Base-by-base conservation (phyloP, 1,140 invertebrate genomes). In the Drosophila truncata region DNA sequence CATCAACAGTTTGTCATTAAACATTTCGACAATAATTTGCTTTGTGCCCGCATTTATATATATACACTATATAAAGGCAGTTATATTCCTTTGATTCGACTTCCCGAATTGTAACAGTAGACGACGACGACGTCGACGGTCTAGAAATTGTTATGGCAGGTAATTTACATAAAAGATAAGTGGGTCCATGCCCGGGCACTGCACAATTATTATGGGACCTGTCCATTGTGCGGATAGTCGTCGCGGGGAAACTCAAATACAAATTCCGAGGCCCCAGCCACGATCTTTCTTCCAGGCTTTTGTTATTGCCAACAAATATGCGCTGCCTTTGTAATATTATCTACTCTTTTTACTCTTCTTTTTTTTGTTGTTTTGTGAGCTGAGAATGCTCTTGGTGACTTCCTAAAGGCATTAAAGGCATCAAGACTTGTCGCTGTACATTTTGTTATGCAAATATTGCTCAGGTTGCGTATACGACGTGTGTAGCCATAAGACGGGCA, bases 1-100 rank as follows among this genome's bases (percentile, higher is more conserved):
- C 90, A 92, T 92, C 91, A 92, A 91, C 76, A 82, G 91, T 92
- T 91, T 91, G 91, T 91, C 91, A 91, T 91, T 92, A 92, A 84
- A 91, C 69, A 92, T 91, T 92, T 92, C 86, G 91, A 92, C 91
- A 91, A 92, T 91, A 91, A 92, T 90, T 82, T 91, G 75, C 82
- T 50, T 84, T 84, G 78, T 71, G 77, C 82, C 80, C 77, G 81
- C 82, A 70, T 83, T 74, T 80, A 76, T 79, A 69, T 9, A n/a
- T 18, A 42, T 42, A 41, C 35, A 70, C 27, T 44, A 71, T 46
- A 72, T 49, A 70, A 37, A 50, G 44, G 46, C 47, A 59, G 63
- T 20, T 20, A 29, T 79, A 52, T 65, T 54, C 63, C 58, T 74
- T 75, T 84, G 75, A 80, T 84, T 80, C 62, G 65, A 73, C 81